phyloP scores from a whole-genome alignment of 2,113 vertebrate genomes.

The Anguilla japonica region DNA sequence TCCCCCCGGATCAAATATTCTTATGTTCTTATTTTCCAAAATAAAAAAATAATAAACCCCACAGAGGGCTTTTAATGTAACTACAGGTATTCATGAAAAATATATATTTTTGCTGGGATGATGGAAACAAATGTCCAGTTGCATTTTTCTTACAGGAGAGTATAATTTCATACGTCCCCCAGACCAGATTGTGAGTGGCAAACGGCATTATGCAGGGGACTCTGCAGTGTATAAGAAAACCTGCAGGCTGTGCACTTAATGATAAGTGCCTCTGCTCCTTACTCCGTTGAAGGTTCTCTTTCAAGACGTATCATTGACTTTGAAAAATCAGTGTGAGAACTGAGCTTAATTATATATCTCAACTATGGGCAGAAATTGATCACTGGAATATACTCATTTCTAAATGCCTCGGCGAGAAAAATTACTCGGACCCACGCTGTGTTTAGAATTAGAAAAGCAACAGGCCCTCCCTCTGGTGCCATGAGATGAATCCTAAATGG shows the following conservation, averaged over 20 bases:
- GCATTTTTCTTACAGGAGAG: not conserved
- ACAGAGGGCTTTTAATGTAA: not conserved
- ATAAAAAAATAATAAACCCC: not conserved
- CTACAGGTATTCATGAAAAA: not conserved
- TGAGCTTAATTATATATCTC: conserved; percentile 28
- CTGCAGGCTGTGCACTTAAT: conserved; percentile 25
- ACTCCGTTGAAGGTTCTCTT: not conserved
- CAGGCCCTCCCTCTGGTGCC: conserved; percentile 25
- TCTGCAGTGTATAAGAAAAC: not conserved
- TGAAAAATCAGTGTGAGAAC: conserved; percentile 25
- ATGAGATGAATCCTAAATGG: conserved; percentile 12
- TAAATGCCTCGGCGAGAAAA: conserved; percentile 36
- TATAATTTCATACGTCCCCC: no score
- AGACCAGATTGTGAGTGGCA: not conserved
- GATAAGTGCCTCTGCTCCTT: not conserved
- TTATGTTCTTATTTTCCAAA: not conserved
- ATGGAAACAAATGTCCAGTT: not conserved
- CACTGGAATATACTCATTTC: conserved; percentile 32
- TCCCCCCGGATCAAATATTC: not conserved
- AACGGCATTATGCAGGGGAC: not conserved
- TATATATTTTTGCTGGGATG: not conserved
- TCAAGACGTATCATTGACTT: conserved; percentile 16
- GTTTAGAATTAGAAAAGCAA: conserved; percentile 45
- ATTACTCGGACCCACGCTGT: conserved; percentile 36
- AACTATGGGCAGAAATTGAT: conserved; percentile 37